These are phyloP conservation scores for Dolichallabes microphthalmus DNA, from an alignment of 2,113 vertebrate genomes.

Conservation along the genomic window DNA sequence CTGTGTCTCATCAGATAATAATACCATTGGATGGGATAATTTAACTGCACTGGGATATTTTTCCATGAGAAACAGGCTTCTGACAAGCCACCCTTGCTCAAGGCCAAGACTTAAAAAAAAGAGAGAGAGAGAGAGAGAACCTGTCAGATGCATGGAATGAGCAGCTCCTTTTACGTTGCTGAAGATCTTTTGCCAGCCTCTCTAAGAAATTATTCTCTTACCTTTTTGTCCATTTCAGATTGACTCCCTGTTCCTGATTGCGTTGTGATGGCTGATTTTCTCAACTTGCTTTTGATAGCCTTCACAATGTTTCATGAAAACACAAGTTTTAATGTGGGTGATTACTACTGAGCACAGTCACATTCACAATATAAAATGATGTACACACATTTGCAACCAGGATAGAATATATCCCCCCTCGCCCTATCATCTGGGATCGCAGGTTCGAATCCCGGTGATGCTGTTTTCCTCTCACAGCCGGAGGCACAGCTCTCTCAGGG, in stretches of 20 bases:
- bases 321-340: neutral
- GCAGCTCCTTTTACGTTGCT: neutral
- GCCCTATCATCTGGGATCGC: too few species aligned
- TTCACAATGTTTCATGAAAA: neutral
- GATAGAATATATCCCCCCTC: too few species aligned
- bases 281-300: neutral
- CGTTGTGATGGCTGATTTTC: neutral
- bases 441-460: too few species aligned
- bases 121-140: neutral
- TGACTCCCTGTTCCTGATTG: neutral
- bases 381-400: neutral
- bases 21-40: neutral
- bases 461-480: too few species aligned
- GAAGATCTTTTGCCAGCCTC: neutral
- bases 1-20: neutral
- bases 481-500: too few species aligned
- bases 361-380: neutral
- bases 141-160: neutral
- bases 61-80: neutral
- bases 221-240: neutral
- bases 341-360: neutral
- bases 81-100: neutral
- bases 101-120: neutral
- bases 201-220: neutral
- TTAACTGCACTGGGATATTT: neutral